Evolutionary conservation across 2,113 vertebrate species (phyloP).

Genomic region (Prionailurus viverrinus): DNA sequence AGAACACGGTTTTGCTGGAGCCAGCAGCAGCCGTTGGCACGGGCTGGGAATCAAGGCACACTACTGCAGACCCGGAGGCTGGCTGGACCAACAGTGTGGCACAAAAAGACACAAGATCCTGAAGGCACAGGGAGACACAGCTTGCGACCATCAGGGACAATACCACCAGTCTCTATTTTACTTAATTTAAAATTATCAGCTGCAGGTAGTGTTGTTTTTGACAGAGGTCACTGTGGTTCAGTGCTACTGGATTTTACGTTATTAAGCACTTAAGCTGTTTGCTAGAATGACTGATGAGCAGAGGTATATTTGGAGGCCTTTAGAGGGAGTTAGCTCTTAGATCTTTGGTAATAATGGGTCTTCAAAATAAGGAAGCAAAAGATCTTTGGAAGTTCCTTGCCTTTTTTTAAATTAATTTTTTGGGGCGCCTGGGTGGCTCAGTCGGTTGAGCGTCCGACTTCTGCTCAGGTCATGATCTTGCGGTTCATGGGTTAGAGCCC

Average conservation of each 20-base stretch:
- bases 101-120: background rate
- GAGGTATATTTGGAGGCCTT: background rate
- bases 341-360: background rate
- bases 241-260: slow-evolving; percentile 23
- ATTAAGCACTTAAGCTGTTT: slow-evolving; percentile 30
- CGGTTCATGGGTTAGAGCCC: no score
- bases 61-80: background rate
- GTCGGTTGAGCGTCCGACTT: no score
- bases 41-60: background rate
- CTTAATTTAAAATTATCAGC: slow-evolving; percentile 37
- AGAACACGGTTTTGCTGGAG: background rate
- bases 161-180: slow-evolving; percentile 35
- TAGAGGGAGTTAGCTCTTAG: background rate
- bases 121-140: background rate
- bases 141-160: background rate
- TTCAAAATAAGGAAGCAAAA: background rate
- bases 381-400: background rate
- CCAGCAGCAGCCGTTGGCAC: background rate
- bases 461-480: no score
- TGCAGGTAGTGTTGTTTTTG: background rate
- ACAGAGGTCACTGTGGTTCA: slow-evolving; percentile 30
- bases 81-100: background rate
- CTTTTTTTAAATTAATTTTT: background rate
- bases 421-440: no score
- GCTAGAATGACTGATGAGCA: background rate